Conservation (phyloP, 2,113 vertebrate genomes). For the Microtus oregoni region DNA sequence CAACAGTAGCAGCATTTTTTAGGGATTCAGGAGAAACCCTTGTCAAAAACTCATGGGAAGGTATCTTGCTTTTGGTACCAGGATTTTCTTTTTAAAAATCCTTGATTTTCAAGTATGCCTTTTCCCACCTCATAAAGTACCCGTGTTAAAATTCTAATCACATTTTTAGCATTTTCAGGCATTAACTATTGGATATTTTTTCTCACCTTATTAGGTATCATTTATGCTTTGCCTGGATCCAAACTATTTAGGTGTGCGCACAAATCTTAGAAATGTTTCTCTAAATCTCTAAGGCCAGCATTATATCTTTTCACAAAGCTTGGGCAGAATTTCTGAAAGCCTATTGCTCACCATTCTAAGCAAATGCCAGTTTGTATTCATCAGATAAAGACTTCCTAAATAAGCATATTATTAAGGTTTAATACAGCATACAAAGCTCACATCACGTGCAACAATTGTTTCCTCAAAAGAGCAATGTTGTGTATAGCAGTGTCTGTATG, state of each 20-base stretch:
- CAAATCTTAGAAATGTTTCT: not conserved
- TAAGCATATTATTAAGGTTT: not conserved
- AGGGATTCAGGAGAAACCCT: not conserved
- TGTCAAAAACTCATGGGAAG: not conserved
- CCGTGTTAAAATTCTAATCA: not conserved
- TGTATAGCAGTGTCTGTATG: not conserved
- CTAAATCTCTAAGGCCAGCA: not conserved
- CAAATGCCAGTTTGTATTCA: not conserved
- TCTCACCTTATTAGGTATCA: not conserved
- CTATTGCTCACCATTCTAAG: not conserved
- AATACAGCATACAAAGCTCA: not conserved
- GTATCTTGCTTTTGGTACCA: not conserved
- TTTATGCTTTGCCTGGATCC: not conserved
- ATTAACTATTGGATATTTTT: not conserved
- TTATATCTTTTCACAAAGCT: not conserved
- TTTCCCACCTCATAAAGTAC: not conserved
- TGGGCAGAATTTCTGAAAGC: not conserved
- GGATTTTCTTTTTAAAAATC: not conserved
- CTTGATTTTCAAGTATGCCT: not conserved
- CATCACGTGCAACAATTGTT: not conserved
- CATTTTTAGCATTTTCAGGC: not conserved
- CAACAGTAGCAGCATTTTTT: not conserved
- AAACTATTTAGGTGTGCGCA: not conserved
- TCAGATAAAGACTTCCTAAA: not conserved
- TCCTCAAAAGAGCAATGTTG: not conserved